A percentile compares a stretch with the other conserved stretches of the same genome.
Conservation (phyloP, 1,140 invertebrate species). For the Heliconius nattereri region DNA sequence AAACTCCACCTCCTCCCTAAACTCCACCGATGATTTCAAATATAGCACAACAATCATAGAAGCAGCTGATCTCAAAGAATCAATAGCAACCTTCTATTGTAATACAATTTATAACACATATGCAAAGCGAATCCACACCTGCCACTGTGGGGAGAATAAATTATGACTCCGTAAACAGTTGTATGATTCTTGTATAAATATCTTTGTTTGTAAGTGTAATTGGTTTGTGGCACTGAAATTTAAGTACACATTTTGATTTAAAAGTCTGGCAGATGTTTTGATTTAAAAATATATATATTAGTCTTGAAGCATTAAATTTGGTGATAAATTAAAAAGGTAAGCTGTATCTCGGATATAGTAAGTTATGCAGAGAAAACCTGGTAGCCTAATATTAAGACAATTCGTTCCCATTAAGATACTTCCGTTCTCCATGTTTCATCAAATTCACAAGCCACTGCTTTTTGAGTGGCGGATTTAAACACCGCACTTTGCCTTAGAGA, state of each 20-base stretch:
- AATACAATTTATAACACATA: neutral
- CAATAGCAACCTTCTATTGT: neutral
- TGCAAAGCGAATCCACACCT: neutral
- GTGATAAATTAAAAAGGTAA: too few species aligned
- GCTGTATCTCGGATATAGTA: too few species aligned
- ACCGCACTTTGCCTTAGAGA: too few species aligned
- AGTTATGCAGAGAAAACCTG: too few species aligned
- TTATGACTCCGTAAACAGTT: neutral
- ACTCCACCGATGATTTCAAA: too few species aligned
- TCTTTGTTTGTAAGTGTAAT: neutral
- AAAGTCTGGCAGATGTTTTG: too few species aligned
- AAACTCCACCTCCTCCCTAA: too few species aligned
- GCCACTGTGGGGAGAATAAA: neutral
- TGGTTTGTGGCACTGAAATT: too few species aligned
- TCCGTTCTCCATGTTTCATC: neutral
- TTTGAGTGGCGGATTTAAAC: neutral
- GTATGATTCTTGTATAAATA: neutral
- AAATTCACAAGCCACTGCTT: neutral
- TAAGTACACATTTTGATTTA: too few species aligned
- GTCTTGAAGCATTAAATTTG: too few species aligned
- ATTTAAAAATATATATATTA: too few species aligned
- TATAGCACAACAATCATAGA: neutral
- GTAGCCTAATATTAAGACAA: neutral
- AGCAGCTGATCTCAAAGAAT: neutral
- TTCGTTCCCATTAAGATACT: neutral